Percentiles rank a stretch among this genome's conserved stretches.
Evolutionary conservation across 2,888 invertebrate genomes (phyloP).

Genomic region (Ophion ventricosus): DNA sequence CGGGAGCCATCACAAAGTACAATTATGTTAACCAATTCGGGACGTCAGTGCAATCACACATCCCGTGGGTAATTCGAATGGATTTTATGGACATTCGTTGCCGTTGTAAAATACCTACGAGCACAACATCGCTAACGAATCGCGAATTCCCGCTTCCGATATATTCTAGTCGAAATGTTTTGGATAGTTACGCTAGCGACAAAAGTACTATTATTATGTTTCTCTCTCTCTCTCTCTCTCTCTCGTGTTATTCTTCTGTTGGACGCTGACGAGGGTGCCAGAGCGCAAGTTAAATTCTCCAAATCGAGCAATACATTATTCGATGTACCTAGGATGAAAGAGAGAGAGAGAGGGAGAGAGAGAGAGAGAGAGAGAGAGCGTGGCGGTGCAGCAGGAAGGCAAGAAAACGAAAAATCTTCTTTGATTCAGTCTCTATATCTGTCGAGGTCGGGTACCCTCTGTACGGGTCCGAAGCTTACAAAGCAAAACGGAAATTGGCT

Average conservation of each 20-base stretch:
- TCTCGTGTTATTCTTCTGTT: slow-evolving; percentile 9
- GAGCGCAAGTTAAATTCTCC: slow-evolving; percentile 25
- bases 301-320: slow-evolving; percentile 56
- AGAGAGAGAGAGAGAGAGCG: background rate
- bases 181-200: background rate
- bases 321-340: slow-evolving; percentile 31
- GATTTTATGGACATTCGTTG: background rate
- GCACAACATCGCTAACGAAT: background rate
- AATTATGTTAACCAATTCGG: slow-evolving; percentile 2
- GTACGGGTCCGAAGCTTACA: slow-evolving; percentile 54
- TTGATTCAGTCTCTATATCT: slow-evolving; percentile 46
- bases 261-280: slow-evolving; percentile 41
- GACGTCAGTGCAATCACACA: background rate
- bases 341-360: background rate
- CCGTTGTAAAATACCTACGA: background rate
- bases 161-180: background rate
- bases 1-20: background rate
- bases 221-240: background rate
- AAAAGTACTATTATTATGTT: background rate
- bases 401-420: slow-evolving; percentile 41
- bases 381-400: background rate
- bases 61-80: background rate
- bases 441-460: slow-evolving; percentile 26
- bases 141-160: background rate
- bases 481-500: slow-evolving; percentile 61